Evolutionary conservation across 2,113 vertebrate genomes (phyloP).

Genomic region (Nothocercus nigrocapillus): DNA sequence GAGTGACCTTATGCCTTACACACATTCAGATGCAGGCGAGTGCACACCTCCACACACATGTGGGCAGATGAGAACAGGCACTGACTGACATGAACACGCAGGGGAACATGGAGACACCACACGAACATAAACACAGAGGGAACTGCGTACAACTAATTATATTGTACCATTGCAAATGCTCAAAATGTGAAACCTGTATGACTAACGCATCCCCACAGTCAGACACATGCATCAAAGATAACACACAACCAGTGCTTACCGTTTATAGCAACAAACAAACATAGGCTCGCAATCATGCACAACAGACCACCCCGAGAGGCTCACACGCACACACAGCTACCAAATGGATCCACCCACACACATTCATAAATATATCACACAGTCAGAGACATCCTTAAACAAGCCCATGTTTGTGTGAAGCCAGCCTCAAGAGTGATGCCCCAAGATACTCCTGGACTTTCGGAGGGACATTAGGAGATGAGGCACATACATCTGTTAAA

Average conservation of each 20-base stretch:
- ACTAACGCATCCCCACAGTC: constrained; percentile 30
- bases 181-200: constrained; percentile 38
- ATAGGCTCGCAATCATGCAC: rapidly evolving
- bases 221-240: not conserved
- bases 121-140: constrained; percentile 4
- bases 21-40: rapidly evolving
- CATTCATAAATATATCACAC: rapidly evolving
- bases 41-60: rapidly evolving
- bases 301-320: not conserved
- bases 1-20: not conserved
- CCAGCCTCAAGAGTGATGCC: rapidly evolving
- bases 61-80: rapidly evolving
- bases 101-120: not conserved
- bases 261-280: not conserved
- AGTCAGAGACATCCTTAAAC: not conserved
- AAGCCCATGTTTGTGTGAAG: not conserved
- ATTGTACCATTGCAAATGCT: not conserved
- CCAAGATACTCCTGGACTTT: not conserved
- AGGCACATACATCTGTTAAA: not conserved
- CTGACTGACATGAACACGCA: not conserved
- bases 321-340: rapidly evolving
- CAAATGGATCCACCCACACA: rapidly evolving
- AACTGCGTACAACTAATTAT: not conserved
- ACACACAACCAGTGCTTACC: not conserved
- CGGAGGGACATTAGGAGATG: not conserved